Base-by-base conservation (phyloP, 2,888 invertebrate species). In the Plebejus melissa region DNA sequence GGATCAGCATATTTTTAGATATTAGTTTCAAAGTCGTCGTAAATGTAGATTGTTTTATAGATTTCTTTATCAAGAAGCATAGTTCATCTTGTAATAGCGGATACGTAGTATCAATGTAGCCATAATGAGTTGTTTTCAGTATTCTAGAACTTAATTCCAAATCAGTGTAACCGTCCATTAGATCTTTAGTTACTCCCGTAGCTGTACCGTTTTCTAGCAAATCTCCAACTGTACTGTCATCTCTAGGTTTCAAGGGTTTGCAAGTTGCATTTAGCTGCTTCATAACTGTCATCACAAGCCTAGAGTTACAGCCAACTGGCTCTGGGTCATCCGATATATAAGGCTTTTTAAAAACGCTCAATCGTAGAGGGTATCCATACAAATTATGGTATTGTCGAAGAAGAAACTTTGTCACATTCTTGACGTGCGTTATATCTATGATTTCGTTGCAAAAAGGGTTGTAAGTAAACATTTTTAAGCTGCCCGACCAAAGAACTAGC, bases 111-210 rank as follows among this genome's bases (percentile, higher is more conserved):
- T 95, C 95, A 22, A 94, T 92, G 74, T 88, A 89, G 1, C 90
- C 90, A 22, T 90, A 87, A 79, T 94, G 95, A 0, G 90, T 87
- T 74, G 90, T 89, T 76, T 94, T 90, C 4, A 95, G 84, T 70
- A 95, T 94, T 75, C 95, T 85, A 0, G 94, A 91, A 78, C 89
- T 94, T 7, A 95, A 81, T 77, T 94, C 94, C 28, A 95, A 81
- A 77, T 95, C 95, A 0, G 94, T 86, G 72, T 94, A 95, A 6
- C 90, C 89, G n/a, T 90, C 89, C 1, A 92, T 84, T 71, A 94
- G 80, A 81, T 94, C 93, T 36, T 87, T 87, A 6, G 92, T 92
- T 0, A 90, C 88, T 75, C 94, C 94, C 5, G 93, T 93, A 1
- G 90, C 89, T 60, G 90, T 93, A 1, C 91, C 93, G 78, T 93